Evolutionary conservation across 2,113 vertebrate genomes (phyloP).

Genomic region (Xiphophorus maculatus): DNA sequence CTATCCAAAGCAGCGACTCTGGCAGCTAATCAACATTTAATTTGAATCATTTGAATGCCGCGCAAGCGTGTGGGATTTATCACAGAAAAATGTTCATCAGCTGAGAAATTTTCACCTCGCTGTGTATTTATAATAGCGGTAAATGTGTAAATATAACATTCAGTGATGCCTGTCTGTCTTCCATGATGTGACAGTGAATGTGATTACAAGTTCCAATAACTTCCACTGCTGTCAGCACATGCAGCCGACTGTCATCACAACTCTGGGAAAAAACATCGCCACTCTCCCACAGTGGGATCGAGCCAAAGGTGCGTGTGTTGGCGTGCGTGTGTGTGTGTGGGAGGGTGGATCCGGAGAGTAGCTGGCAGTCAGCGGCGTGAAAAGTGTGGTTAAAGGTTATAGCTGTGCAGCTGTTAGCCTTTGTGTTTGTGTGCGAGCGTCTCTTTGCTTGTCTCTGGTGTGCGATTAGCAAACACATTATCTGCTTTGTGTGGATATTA

Average conservation of each 20-base stretch:
- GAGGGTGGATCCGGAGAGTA: constrained; percentile 48
- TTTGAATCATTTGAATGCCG: not conserved
- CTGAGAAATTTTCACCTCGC: not conserved
- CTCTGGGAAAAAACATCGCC: constrained; percentile 33
- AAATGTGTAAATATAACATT: constrained; percentile 28
- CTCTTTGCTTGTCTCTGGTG: constrained; percentile 68
- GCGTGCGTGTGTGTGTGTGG: constrained; percentile 1
- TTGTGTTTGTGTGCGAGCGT: constrained; percentile 46
- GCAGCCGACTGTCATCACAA: constrained; percentile 50
- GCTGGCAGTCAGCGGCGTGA: constrained; percentile 59
- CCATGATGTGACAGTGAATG: constrained; percentile 28
- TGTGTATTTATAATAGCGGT: constrained; percentile 12
- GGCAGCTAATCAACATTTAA: constrained; percentile 11
- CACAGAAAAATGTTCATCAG: not conserved
- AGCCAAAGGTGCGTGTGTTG: constrained; percentile 18
- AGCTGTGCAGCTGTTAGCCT: constrained; percentile 71
- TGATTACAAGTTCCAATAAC: constrained; percentile 54
- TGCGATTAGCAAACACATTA: constrained; percentile 78
- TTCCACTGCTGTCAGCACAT: constrained; percentile 49
- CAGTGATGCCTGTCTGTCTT: constrained; percentile 32
- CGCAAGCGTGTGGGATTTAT: not conserved
- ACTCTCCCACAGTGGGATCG: constrained; percentile 37
- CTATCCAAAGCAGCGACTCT: not conserved
- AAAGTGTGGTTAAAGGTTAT: constrained; percentile 74
- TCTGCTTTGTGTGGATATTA: constrained; percentile 72